Evolutionary conservation across 2,888 invertebrate species (phyloP).

Genomic region (Drosophila peninsularis): DNA sequence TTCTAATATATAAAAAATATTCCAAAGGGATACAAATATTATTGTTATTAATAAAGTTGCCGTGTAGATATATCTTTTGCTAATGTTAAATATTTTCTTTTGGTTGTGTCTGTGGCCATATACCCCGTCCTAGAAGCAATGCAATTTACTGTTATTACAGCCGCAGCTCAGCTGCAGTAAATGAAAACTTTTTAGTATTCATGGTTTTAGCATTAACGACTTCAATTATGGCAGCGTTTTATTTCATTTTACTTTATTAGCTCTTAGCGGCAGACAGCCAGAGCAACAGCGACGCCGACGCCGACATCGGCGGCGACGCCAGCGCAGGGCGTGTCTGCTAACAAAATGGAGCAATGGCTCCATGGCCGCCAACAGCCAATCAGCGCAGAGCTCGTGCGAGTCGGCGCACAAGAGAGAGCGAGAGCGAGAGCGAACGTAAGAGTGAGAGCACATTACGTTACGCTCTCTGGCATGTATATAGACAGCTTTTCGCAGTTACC

Average conservation of each 20-base stretch:
- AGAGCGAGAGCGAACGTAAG: slow-evolving; percentile 28
- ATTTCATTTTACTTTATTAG: slow-evolving; percentile 70
- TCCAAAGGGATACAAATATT: neutral
- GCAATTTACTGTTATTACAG: slow-evolving; percentile 49
- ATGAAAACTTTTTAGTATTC: slow-evolving; percentile 73
- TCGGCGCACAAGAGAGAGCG: slow-evolving; percentile 45
- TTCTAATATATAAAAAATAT: neutral
- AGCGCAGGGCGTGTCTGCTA: slow-evolving; percentile 52
- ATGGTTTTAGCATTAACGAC: slow-evolving; percentile 76
- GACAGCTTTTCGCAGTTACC: slow-evolving; percentile 28
- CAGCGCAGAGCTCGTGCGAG: slow-evolving; percentile 18
- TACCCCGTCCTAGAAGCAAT: slow-evolving; percentile 1
- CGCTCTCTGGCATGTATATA: slow-evolving; percentile 7
- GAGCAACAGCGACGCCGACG: slow-evolving; percentile 18
- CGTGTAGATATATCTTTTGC: neutral
- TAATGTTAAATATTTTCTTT: neutral
- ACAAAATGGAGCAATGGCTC: slow-evolving; percentile 64
- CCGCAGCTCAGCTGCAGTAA: slow-evolving; percentile 54
- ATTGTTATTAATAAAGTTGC: no score
- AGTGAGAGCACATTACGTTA: slow-evolving; percentile 8
- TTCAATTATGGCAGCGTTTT: slow-evolving; percentile 76
- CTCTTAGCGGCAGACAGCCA: slow-evolving; percentile 35
- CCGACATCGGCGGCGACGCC: slow-evolving; percentile 7
- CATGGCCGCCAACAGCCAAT: slow-evolving; percentile 54
- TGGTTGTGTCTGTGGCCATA: slow-evolving; percentile 9